A percentile compares a stretch with the other conserved stretches of the same genome.
Evolutionary conservation across 2,888 invertebrate species (phyloP).

Genomic region (Charanyca ferruginea): DNA sequence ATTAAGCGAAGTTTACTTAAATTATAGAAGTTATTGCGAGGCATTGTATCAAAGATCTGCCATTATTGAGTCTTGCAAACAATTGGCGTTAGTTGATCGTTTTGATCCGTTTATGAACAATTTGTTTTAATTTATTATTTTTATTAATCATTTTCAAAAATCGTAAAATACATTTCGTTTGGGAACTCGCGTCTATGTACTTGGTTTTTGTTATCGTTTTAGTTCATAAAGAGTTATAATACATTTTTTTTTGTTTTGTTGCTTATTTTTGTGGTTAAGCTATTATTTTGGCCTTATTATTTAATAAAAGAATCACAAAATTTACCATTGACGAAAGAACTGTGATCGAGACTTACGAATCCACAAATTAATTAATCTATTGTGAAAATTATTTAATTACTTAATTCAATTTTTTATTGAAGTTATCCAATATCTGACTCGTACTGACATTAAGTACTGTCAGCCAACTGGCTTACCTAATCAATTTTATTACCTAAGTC

Average conservation of each 20-base stretch:
- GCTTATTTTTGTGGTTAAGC: conserved; percentile 78
- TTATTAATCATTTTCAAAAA: conserved; percentile 48
- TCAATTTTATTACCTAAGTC: conserved; percentile 14
- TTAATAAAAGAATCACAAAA: conserved; percentile 63
- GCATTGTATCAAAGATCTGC: conserved; percentile 69
- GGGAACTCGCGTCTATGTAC: conserved; percentile 83
- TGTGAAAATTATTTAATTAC: conserved; percentile 21
- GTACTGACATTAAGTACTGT: conserved; percentile 2
- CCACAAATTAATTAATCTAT: conserved; percentile 36
- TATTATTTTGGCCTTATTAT: conserved; percentile 65
- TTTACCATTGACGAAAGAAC: conserved; percentile 61
- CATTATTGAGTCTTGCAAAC: conserved; percentile 61
- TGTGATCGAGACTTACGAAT: conserved; percentile 64
- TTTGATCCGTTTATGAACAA: conserved; percentile 45
- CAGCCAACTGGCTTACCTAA: conserved; percentile 12
- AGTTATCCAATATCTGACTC: conserved; percentile 13
- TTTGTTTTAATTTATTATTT: conserved; percentile 59
- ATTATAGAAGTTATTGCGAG: conserved; percentile 67
- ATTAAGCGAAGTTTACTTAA: conserved; percentile 87
- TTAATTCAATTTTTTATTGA: conserved; percentile 39
- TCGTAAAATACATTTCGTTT: conserved; percentile 75
- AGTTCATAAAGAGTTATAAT: conserved; percentile 77
- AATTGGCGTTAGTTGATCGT: conserved; percentile 41
- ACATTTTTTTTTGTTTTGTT: conserved; percentile 79
- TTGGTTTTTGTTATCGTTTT: conserved; percentile 84